Base-by-base conservation (phyloP, 37 sponge, comb jelly and placozoan species). In the Cliona cf. orientalis region DNA sequence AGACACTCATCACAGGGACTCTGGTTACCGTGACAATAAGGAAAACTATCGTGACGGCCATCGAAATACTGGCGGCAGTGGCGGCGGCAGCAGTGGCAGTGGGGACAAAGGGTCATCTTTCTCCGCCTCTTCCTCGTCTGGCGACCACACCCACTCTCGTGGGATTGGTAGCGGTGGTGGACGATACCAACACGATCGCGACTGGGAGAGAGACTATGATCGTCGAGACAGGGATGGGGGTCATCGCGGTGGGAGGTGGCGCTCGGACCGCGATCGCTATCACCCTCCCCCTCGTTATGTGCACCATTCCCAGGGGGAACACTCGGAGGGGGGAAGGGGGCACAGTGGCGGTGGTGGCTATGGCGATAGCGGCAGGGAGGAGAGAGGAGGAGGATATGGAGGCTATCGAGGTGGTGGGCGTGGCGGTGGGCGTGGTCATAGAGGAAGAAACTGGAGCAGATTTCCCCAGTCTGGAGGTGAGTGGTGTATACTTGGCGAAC, bases 261-360 rank as follows among this genome's bases (percentile, higher is more conserved):
- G 84, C 35, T 33, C 35, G 22, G 84, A 84, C 5, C 43, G 76
- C 6, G 88, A 87, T 1, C 75, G 68, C 43, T 80, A 66, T 36
- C 65, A 81, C 58, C 44, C 66, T 28, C 82, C 76, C 2, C 85
- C 85, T 21, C 85, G 85, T 26, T 85, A 77, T n/a, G 40, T 70
- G 3, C 63, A 74, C 55, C 84, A 82, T 12, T 53, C 78, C 2
- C 46, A 45, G 33, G 39, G 41, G 5, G 63, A 82, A 49, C n/a
- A 25, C 32, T 75, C 31, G 4, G 66, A 58, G 58, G 35, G 49
- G 19, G 64, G 73, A 39, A 26, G 71, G 59, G 55, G 70, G 45
- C 38, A 61, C 73, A 49, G 49, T 42, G 21, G 80, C 4, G 22
- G 12, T 0, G 67, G 68, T 14, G 79, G 67, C 0, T 22, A 55